Evolutionary conservation across 2,113 vertebrate species (phyloP), one percentile per base, ranked within the genome.

Genomic region (Salvator merianae): DNA sequence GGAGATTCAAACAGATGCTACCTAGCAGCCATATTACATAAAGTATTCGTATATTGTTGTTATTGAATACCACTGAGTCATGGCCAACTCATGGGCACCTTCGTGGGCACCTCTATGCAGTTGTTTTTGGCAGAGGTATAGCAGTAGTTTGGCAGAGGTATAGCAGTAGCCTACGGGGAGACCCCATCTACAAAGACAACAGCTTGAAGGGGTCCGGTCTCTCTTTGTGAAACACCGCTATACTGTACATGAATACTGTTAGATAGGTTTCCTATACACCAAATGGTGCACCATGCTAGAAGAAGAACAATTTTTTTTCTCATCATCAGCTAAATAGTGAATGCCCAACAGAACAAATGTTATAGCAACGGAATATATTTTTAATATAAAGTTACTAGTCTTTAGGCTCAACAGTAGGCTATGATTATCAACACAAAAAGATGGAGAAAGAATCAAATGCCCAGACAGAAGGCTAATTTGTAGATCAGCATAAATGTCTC

Each of bases 401-500:
- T 77, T 0, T 1, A 77, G 38, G 77, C 84, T 69, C 47, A 74
- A 78, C 4, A 3, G 62, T 63, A 32, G 30, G 3, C 73, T n/a
- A 72, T 16, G 80, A 7, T 68, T 30, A 68, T 13, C 24, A 82
- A 43, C 8, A 80, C 32, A 74, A 92, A 87, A 74, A 70, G 14
- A 55, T 7, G 20, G 4, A 53, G n/a, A 81, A 71, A 72, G 30
- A 89, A 72, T 22, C 0, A 43, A 88, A 84, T 74, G 7, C 24
- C 62, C 63, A 59, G 12, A 13, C 24, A 2, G 5, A 47, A 55
- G 68, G 43, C 1, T 0, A 77, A 77, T 70, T 84, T 82, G 38
- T 47, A 76, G 26, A 32, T 73, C 83, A 83, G 72, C 87, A 66
- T 63, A n/a, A 87, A 10, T 28, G 70, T 43, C 86, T 59, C 81